Conservation (phyloP, 1,140 invertebrate species). For the Penaeus chinensis region DNA sequence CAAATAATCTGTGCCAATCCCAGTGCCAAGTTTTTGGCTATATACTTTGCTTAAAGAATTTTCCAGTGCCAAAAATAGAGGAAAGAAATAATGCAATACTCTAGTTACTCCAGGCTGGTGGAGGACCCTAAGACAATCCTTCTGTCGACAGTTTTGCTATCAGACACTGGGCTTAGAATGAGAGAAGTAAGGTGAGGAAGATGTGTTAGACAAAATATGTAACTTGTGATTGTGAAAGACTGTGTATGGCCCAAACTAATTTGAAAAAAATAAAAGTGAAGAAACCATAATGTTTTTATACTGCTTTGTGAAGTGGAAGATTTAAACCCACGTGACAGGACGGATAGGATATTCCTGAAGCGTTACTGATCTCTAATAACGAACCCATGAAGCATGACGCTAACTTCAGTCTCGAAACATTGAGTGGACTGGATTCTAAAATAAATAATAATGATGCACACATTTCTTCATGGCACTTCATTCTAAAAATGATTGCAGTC, state of each 20-base stretch:
- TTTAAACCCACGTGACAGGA: neutral
- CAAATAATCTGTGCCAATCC: conserved; percentile 29
- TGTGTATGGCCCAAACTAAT: conserved; percentile 18
- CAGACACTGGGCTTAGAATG: conserved; percentile 22
- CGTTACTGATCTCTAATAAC: conserved; percentile 17
- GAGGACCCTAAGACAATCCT: conserved; percentile 30
- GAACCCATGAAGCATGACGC: too few species aligned
- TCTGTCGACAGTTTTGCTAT: conserved; percentile 32
- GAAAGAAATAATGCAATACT: neutral
- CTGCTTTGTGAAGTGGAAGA: conserved; percentile 17
- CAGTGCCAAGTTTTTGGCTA: conserved; percentile 26
- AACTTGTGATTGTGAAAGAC: neutral
- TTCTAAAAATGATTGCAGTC: neutral
- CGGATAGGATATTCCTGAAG: conserved; percentile 1
- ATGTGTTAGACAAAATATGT: neutral
- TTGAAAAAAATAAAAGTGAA: conserved; percentile 27
- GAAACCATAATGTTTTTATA: conserved; percentile 18
- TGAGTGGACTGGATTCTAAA: too few species aligned
- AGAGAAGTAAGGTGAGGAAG: neutral
- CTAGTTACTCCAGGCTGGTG: conserved; percentile 27
- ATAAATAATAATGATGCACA: too few species aligned
- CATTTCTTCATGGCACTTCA: too few species aligned
- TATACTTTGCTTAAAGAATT: neutral
- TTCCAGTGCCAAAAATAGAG: conserved; percentile 28
- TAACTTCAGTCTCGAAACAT: too few species aligned